Percentiles rank a stretch among this genome's conserved stretches.
Evolutionary conservation across 2,888 invertebrate genomes (phyloP).

Genomic region (Scotopteryx bipunctaria): DNA sequence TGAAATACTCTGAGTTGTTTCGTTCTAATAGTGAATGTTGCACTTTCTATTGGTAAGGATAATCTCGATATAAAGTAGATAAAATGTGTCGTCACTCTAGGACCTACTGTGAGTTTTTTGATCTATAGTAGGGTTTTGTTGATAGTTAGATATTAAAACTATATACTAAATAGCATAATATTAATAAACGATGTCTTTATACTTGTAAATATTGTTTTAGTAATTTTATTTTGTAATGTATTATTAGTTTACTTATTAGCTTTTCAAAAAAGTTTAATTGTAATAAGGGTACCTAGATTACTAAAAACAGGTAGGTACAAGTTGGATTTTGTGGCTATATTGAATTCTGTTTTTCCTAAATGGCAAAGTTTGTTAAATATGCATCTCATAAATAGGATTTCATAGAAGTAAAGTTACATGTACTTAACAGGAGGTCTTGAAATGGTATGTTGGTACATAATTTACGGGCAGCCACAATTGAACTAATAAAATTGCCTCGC

Average conservation of each 20-base stretch:
- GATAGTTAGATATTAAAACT: constrained; percentile 71
- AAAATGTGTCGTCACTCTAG: constrained; percentile 77
- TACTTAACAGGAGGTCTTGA: constrained; percentile 72
- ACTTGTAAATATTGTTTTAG: constrained; percentile 80
- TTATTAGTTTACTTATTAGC: constrained; percentile 77
- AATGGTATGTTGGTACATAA: constrained; percentile 45
- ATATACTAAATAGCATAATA: constrained; percentile 71
- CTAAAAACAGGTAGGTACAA: constrained; percentile 52
- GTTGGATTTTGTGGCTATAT: constrained; percentile 78
- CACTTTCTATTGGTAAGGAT: constrained; percentile 76
- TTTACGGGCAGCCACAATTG: constrained; percentile 62
- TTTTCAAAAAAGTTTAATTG: constrained; percentile 67
- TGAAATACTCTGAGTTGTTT: constrained; percentile 78
- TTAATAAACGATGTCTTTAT: constrained; percentile 60
- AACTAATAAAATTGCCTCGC: constrained; percentile 82
- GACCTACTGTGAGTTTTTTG: constrained; percentile 73
- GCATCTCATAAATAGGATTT: constrained; percentile 44
- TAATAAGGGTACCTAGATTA: constrained; percentile 50
- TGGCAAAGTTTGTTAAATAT: constrained; percentile 38
- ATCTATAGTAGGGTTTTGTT: constrained; percentile 75
- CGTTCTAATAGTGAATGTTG: constrained; percentile 78
- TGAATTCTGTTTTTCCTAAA: constrained; percentile 49
- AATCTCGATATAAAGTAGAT: constrained; percentile 73
- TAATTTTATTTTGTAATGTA: constrained; percentile 78
- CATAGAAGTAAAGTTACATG: constrained; percentile 61